phyloP scores from a whole-genome alignment of 2,113 vertebrate species.

The Cottus gobio region DNA sequence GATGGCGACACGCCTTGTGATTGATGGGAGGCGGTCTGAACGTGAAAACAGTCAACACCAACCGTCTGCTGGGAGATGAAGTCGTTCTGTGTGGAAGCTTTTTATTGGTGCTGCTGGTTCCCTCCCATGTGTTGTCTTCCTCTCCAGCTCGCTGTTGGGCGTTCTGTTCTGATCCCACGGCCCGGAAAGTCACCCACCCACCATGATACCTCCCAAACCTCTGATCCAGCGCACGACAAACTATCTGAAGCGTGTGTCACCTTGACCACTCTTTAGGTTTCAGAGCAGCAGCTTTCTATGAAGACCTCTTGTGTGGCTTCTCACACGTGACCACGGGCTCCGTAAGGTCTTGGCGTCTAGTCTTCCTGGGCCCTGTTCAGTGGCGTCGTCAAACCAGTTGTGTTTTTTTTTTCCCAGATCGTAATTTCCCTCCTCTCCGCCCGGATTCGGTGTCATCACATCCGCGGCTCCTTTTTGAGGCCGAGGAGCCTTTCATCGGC shows the following conservation, averaged over 20 bases:
- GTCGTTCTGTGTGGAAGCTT: not conserved
- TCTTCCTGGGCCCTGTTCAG: not conserved
- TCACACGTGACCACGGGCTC: not conserved
- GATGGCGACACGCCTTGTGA: not conserved
- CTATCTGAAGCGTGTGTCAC: not conserved
- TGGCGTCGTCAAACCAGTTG: not conserved
- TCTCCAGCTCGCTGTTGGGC: no score
- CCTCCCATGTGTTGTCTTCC: not conserved
- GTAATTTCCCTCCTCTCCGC: not conserved
- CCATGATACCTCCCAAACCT: not conserved
- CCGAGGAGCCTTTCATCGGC: not conserved
- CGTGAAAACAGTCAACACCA: not conserved
- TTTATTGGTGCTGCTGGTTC: not conserved
- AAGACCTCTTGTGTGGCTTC: no score
- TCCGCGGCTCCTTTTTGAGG: slow-evolving; percentile 5
- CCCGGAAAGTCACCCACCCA: not conserved
- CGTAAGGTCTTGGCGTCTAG: not conserved
- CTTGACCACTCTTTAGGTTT: not conserved
- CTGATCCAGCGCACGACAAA: not conserved
- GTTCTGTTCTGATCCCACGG: not conserved
- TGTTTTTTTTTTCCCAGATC: no score
- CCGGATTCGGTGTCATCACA: not conserved
- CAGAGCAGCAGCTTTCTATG: not conserved
- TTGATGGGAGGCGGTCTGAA: not conserved
- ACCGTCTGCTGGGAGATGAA: not conserved